Percentiles rank a stretch among this genome's conserved stretches.
Conservation (phyloP, 1,140 invertebrate species). For the Cataglyphis hispanica region DNA sequence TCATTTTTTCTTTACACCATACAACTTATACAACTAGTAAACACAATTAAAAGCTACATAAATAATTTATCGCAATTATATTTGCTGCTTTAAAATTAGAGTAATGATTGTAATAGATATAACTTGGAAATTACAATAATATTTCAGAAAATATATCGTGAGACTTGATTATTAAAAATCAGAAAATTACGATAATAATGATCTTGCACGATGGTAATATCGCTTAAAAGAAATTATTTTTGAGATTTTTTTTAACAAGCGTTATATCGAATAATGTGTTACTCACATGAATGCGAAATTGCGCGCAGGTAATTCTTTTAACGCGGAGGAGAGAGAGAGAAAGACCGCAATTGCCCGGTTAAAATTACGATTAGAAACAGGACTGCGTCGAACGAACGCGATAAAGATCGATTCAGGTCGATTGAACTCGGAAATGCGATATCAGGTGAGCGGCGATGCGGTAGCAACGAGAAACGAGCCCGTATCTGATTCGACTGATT, state of each 20-base stretch:
- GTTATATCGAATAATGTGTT: constrained; percentile 46
- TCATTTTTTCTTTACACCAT: too few species aligned
- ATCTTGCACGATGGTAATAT: background rate
- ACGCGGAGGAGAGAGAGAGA: background rate
- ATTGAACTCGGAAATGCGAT: constrained; percentile 33
- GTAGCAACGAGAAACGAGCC: background rate
- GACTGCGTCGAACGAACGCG: constrained; percentile 19
- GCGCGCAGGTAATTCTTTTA: constrained; percentile 37
- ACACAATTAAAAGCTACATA: background rate
- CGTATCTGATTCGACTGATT: background rate
- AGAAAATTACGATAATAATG: background rate
- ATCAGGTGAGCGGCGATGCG: background rate
- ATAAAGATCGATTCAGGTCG: constrained; percentile 66
- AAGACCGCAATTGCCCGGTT: constrained; percentile 37
- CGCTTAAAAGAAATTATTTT: background rate
- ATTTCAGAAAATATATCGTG: background rate
- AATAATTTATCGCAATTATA: background rate
- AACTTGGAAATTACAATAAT: background rate
- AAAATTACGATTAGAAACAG: constrained; percentile 42
- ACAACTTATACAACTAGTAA: too few species aligned
- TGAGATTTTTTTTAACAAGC: background rate
- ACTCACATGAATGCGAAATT: constrained; percentile 15
- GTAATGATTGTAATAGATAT: background rate
- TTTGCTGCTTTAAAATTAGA: background rate
- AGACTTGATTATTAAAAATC: constrained; percentile 7